Evolutionary conservation across 2,888 invertebrate species (phyloP).

Genomic region (Troides aeacus): DNA sequence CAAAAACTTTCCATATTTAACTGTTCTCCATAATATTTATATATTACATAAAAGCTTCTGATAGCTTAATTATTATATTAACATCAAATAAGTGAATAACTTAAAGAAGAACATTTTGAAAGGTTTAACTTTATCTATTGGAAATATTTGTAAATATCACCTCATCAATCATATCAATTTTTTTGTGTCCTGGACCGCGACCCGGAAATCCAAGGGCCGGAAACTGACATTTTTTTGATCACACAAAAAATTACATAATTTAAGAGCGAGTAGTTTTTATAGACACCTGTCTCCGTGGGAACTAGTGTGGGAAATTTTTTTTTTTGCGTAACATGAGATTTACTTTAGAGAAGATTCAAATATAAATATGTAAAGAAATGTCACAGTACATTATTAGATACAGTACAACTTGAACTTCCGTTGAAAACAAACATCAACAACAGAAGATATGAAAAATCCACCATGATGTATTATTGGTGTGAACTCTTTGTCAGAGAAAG

Average conservation of each 20-base stretch:
- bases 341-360: no score
- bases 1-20: background rate
- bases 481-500: no score
- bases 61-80: background rate
- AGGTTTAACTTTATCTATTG: constrained; percentile 1
- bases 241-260: constrained; percentile 70
- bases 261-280: constrained; percentile 63
- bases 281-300: constrained; percentile 72
- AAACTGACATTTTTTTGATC: constrained; percentile 55
- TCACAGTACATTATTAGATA: no score
- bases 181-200: constrained; percentile 52
- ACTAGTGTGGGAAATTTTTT: constrained; percentile 47
- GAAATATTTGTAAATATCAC: constrained; percentile 56
- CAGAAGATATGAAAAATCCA: no score
- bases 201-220: constrained; percentile 71
- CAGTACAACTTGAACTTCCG: no score
- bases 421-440: no score
- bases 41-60: no score
- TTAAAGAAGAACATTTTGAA: background rate
- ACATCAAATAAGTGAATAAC: background rate
- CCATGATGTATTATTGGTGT: no score
- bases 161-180: constrained; percentile 53
- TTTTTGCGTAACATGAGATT: constrained; percentile 16
- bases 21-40: no score
- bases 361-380: no score